phyloP scores from a whole-genome alignment of 1,140 invertebrate genomes.

The Neocloeon triangulifer region DNA sequence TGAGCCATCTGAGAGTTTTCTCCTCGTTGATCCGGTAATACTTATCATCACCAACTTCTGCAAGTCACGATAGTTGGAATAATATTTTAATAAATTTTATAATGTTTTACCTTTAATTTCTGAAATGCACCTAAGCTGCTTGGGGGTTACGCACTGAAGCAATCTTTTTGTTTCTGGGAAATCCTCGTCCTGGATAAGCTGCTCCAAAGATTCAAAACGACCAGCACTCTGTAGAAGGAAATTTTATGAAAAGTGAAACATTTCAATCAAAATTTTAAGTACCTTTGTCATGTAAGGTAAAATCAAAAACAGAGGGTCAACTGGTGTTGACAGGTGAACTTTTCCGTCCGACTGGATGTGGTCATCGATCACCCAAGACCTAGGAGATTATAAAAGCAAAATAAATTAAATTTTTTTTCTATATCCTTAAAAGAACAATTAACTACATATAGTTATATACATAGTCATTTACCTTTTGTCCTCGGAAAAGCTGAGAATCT shows the following conservation, averaged over 20 bases:
- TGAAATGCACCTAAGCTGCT: slow-evolving; percentile 23
- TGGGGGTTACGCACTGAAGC: slow-evolving; percentile 10
- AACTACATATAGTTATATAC: background rate
- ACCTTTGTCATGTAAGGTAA: slow-evolving; percentile 26
- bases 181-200: slow-evolving; percentile 33
- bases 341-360: slow-evolving; percentile 51
- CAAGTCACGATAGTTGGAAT: too few species aligned
- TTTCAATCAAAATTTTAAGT: slow-evolving; percentile 3
- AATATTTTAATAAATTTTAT: background rate
- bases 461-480: slow-evolving; percentile 18
- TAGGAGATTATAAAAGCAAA: slow-evolving; percentile 10
- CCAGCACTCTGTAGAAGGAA: too few species aligned
- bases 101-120: slow-evolving; percentile 30
- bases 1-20: slow-evolving; percentile 46
- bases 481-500: slow-evolving; percentile 39
- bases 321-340: slow-evolving; percentile 39
- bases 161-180: slow-evolving; percentile 30
- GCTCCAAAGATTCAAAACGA: slow-evolving; percentile 43
- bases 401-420: background rate
- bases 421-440: background rate
- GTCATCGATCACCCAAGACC: slow-evolving; percentile 45
- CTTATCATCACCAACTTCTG: slow-evolving; percentile 35
- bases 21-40: slow-evolving; percentile 58
- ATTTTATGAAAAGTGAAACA: background rate
- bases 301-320: slow-evolving; percentile 45